Percentiles rank a stretch among this genome's conserved stretches.
These are phyloP conservation scores for Malurus splendens DNA, from an alignment of 2,797 vertebrate species.

Conservation along the genomic window DNA sequence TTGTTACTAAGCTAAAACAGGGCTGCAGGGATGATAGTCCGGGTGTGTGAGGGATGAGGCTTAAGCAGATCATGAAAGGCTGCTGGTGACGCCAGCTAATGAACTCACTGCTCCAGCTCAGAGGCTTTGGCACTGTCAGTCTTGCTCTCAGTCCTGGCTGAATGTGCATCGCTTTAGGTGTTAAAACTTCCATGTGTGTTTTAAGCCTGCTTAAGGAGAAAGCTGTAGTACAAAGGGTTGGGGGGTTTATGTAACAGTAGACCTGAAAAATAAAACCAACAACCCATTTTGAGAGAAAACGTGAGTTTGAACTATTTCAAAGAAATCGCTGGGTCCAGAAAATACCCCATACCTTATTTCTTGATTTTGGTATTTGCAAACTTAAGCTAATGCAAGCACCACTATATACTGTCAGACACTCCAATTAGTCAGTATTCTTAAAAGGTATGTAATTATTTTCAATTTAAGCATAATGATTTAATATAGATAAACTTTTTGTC, in stretches of 20 bases:
- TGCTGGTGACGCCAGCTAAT: not conserved
- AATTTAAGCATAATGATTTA: not conserved
- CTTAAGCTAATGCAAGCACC: not conserved
- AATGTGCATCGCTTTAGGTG: not conserved
- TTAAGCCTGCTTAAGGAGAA: not conserved
- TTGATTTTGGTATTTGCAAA: not conserved
- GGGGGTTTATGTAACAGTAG: not conserved
- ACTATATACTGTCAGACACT: not conserved
- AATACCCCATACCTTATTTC: accelerated
- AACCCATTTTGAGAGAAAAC: not conserved
- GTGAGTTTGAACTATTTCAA: not conserved
- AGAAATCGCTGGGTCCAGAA: not conserved
- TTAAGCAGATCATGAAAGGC: not conserved
- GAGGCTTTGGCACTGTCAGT: not conserved
- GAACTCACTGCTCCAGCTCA: not conserved
- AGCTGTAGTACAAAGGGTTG: not conserved
- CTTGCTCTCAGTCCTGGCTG: not conserved
- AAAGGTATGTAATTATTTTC: not conserved
- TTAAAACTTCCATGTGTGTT: not conserved
- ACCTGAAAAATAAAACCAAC: not conserved
- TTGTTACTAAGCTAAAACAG: not conserved
- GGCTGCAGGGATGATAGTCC: not conserved
- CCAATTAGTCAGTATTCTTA: not conserved
- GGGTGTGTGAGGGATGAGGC: not conserved
- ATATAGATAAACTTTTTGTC: not conserved